A percentile compares a stretch with the other conserved stretches of the same genome.
Conservation (phyloP, 1,140 invertebrate genomes). For the Chironomus tepperi region DNA sequence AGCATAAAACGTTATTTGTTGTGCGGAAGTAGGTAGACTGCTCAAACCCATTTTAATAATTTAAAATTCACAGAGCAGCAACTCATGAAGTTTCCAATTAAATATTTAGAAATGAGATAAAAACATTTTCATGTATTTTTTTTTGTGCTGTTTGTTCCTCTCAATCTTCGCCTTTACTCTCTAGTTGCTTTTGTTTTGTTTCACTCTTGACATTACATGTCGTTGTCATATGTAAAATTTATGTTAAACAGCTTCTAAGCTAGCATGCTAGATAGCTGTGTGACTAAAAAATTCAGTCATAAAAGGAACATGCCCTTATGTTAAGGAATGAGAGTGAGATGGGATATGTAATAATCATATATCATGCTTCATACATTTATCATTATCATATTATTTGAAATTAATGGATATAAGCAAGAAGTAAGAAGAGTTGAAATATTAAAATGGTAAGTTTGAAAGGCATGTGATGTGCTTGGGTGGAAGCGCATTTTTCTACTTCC, state of each 20-base stretch:
- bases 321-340: neutral
- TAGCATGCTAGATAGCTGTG: neutral
- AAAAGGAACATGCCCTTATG: neutral
- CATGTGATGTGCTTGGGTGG: neutral
- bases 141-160: neutral
- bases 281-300: neutral
- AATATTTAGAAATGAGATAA: conserved; percentile 15
- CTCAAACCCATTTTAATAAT: conserved; percentile 3
- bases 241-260: too few species aligned
- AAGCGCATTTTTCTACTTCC: too few species aligned
- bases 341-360: neutral
- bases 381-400: conserved; percentile 23
- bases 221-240: too few species aligned
- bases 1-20: too few species aligned
- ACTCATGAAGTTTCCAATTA: neutral
- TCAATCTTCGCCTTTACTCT: neutral
- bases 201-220: neutral
- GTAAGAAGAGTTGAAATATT: neutral
- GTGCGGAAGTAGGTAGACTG: neutral
- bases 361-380: neutral
- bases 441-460: neutral
- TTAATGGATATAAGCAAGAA: neutral
- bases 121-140: conserved; percentile 17
- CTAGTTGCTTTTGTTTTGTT: neutral
- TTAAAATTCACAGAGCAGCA: conserved; percentile 6